Base-by-base conservation (phyloP, 2,113 vertebrate genomes). In the Cyphotilapia sp. region DNA sequence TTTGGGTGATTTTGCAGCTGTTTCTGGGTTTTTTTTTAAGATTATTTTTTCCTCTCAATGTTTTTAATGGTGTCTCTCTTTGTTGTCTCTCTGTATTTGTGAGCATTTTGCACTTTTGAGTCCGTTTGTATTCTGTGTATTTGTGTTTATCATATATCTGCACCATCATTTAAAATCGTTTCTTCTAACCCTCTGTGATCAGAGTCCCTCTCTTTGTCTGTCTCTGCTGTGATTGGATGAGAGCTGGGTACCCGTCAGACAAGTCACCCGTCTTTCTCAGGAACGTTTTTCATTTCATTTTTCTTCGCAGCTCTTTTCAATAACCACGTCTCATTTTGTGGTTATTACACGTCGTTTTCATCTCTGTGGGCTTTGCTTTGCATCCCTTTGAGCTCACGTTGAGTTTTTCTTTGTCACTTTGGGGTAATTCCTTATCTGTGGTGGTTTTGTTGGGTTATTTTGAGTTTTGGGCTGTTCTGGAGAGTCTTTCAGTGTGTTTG, bases 21-120 rank as follows among this genome's bases (percentile, higher is more conserved):
- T 33, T 19, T 35, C 2, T 35, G 2, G n/a, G n/a, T n/a, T n/a
- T n/a, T 19, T 24, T 54, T 56, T 56, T 22, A 24, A 24, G 31
- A 6, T 71, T 24, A 42, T 16, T 42, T 42, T 42, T 1, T 0
- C 38, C 66, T 45, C 38, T 42, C n/a, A 6, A 0, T 0, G 2
- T 71, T 71, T 40, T 27, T 24, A 10, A 24, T 17, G 13, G 17
- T 3, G 38, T 27, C 1, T 74, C 12, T 71, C 2, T 42, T 16
- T 22, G 35, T 42, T 14, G 17, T 63, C 2, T n/a, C 9, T 33
- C 4, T 38, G 38, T 27, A 7, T 45, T 42, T 0, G 38, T 27
- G 5, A 24, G 38, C 38, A 45, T 45, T 45, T 27, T 42, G 38
- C 22, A 42, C 38, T 24, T 24, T 71, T 16, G 2, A 71, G 66